These are phyloP conservation scores for Aurelia aurita DNA, from an alignment of 30 jellyfish, hydroid and myxozoan species.

Conservation along the genomic window DNA sequence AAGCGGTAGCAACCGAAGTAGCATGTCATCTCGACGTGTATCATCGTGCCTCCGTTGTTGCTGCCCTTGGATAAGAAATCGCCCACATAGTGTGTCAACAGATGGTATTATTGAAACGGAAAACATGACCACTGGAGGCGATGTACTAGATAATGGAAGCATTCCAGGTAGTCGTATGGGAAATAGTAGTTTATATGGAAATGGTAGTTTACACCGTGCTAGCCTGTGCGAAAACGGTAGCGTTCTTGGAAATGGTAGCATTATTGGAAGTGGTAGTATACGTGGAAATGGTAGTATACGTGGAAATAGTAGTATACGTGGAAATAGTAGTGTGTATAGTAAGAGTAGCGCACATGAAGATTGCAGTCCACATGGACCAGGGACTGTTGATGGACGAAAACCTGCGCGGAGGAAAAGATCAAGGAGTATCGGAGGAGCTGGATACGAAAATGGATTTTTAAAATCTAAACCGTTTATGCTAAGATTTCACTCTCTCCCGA, in stretches of 20 bases:
- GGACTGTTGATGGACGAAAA: neutral
- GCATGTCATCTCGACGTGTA: constrained; percentile 39
- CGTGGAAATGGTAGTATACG: neutral
- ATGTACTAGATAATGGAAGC: neutral
- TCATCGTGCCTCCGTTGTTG: constrained; percentile 51
- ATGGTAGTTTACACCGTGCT: neutral
- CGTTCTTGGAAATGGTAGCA: neutral
- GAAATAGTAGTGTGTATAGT: neutral
- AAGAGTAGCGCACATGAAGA: no score
- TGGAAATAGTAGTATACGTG: neutral
- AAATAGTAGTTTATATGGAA: no score
- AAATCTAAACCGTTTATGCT: neutral
- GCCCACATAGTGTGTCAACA: constrained; percentile 26
- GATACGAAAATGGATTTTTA: neutral
- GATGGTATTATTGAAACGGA: neutral
- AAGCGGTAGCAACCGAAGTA: constrained; percentile 42
- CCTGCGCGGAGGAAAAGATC: constrained; percentile 23
- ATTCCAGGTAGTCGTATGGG: neutral
- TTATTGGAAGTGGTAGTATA: neutral
- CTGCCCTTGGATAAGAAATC: constrained; percentile 46
- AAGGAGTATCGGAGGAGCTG: constrained; percentile 21
- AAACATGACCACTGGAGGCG: neutral
- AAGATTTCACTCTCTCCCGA: constrained; percentile 50
- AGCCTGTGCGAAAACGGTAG: neutral
- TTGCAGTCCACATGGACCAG: neutral